Evolutionary conservation across 2,113 vertebrate genomes (phyloP).

Genomic region (Chaetorhynchus papuensis): DNA sequence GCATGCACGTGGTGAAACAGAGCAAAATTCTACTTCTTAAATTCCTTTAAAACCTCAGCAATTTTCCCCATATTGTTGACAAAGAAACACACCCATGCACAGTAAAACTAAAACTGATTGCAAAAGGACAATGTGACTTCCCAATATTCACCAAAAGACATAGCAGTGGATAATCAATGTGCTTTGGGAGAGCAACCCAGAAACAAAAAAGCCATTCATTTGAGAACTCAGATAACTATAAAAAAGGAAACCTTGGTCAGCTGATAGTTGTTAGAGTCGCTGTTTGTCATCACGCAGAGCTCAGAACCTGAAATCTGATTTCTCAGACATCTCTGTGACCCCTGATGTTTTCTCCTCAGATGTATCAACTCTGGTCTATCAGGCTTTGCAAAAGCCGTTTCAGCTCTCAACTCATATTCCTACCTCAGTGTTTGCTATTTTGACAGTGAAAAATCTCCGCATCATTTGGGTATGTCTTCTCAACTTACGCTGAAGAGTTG

Average conservation of each 20-base stretch:
- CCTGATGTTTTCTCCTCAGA: neutral
- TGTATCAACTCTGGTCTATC: neutral
- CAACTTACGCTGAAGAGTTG: neutral
- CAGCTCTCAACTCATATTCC: neutral
- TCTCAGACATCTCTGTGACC: fast-evolving
- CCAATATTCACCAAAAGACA: neutral
- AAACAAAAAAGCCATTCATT: neutral
- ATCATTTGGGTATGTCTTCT: neutral
- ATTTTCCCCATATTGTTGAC: neutral
- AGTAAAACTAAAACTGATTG: neutral
- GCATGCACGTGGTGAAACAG: neutral
- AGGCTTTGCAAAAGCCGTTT: neutral
- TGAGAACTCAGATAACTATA: neutral
- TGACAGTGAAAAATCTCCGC: neutral
- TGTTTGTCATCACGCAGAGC: fast-evolving
- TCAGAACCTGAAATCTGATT: neutral
- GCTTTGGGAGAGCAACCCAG: neutral
- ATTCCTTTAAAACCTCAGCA: neutral
- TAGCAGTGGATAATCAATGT: no score
- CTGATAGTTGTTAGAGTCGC: fast-evolving
- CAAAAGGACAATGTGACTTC: neutral
- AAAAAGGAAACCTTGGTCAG: neutral
- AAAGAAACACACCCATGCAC: fast-evolving
- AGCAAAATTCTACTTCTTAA: neutral
- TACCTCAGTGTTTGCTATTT: neutral